phyloP scores from a whole-genome alignment of 1,140 invertebrate genomes.

The Acromyrmex echinatior region DNA sequence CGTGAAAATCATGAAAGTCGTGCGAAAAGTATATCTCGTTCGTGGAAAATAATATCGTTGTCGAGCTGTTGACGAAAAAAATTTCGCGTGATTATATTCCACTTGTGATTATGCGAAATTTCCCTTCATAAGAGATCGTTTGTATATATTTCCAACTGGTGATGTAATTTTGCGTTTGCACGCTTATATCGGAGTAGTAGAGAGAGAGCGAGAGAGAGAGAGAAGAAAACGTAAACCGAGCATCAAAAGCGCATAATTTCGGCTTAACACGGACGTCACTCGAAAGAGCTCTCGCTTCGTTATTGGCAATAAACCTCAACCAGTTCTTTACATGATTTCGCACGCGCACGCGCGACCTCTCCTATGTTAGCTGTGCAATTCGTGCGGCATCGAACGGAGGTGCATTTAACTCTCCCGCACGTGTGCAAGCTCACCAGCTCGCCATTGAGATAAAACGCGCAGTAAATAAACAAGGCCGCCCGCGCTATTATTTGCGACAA shows the following conservation, averaged over 20 bases:
- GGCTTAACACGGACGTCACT: constrained; percentile 50
- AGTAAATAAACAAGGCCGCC: constrained; percentile 68
- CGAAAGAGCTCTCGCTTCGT: constrained; percentile 22
- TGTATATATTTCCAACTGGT: constrained; percentile 13
- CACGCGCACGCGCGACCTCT: constrained; percentile 25
- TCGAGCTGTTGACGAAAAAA: constrained; percentile 24
- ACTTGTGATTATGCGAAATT: constrained; percentile 51
- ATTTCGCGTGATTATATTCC: constrained; percentile 51
- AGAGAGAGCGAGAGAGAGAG: neutral
- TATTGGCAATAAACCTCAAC: constrained; percentile 64
- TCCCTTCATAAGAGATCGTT: constrained; percentile 18
- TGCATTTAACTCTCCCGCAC: constrained; percentile 49
- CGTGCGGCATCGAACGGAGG: constrained; percentile 48
- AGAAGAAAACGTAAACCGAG: neutral
- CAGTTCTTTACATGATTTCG: constrained; percentile 27
- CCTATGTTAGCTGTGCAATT: constrained; percentile 32
- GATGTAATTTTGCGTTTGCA: constrained; percentile 22
- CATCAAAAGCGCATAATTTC: constrained; percentile 66
- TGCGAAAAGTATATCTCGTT: constrained; percentile 7
- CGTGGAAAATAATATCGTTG: constrained; percentile 24
- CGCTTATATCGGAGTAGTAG: neutral
- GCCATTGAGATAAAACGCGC: constrained; percentile 68
- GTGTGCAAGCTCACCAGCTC: constrained; percentile 25
- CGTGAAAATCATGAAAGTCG: constrained; percentile 32
- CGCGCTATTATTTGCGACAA: constrained; percentile 70